Evolutionary conservation across 2,113 vertebrate species (phyloP), one percentile per base, ranked within the genome.

Genomic region (Mungos mungo): DNA sequence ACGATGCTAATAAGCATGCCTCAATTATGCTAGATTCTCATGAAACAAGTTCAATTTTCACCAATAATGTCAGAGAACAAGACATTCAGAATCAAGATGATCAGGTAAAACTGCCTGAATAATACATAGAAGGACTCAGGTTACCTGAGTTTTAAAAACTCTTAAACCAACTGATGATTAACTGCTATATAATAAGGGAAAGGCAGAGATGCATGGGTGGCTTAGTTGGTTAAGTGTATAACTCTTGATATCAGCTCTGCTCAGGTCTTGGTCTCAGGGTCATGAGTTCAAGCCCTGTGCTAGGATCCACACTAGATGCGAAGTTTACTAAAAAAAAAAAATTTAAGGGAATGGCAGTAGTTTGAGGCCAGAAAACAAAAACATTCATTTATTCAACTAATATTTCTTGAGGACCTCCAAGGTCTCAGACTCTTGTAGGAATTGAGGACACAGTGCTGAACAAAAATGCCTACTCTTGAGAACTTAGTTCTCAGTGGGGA

Each of bases 11-110:
- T 77, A 96, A 90, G 13, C 23, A n/a, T 19, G 65, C 23, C 27
- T 82, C 35, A 91, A 35, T 41, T 96, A 35, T 90, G 47, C 80
- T 95, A 54, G 90, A 76, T 86, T 93, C 83, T 95, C 82, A 63
- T 84, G 35, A 85, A 89, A 95, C 35, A 87, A 93, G 74, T 63
- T 68, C 45, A 47, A 74, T 66, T 71, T 80, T 88, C 89, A 93
- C 79, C 93, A 27, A 93, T 82, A 86, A 68, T 63, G 84, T 84
- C 81, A 85, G 35, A 88, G 21, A 93, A 95, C 31, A 90, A 81
- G 45, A 60, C n/a, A 97, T 57, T 90, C 5, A 33, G 60, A 90
- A 77, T 91, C 91, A 82, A 91, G 47, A 77, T 83, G 33, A 76
- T 93, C 29, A 90, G 92, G 93, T 88, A 84, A 72, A 90, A 90